A percentile compares a stretch with the other conserved stretches of the same genome.
Conservation (phyloP, 2,888 invertebrate genomes). For the Branchipolynoe longqiensis region DNA sequence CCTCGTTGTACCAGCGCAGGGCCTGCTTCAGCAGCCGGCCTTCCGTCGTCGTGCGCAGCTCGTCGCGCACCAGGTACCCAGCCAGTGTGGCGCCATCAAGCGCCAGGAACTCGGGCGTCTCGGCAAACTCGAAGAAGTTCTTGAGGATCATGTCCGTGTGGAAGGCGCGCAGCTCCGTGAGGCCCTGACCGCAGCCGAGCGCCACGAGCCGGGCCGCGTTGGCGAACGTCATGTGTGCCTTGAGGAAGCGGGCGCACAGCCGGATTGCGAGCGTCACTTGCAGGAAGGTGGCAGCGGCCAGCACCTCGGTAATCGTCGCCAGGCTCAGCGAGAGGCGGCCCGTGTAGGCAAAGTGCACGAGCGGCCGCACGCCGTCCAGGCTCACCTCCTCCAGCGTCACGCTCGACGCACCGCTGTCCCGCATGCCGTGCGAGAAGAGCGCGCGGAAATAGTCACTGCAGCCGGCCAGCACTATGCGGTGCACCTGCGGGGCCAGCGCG, state of each 20-base stretch:
- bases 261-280: constrained; percentile 63
- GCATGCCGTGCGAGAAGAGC: constrained; percentile 64
- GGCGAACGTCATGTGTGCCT: constrained; percentile 63
- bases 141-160: constrained; percentile 58
- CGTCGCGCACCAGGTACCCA: constrained; percentile 61
- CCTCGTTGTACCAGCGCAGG: constrained; percentile 62
- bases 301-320: constrained; percentile 48
- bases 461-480: constrained; percentile 61
- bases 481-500: constrained; percentile 63
- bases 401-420: constrained; percentile 45
- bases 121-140: constrained; percentile 61
- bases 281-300: constrained; percentile 63
- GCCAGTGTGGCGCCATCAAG: constrained; percentile 59
- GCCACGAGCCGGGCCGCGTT: constrained; percentile 59
- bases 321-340: constrained; percentile 59
- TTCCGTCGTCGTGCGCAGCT: constrained; percentile 58
- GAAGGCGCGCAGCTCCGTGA: constrained; percentile 47
- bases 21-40: constrained; percentile 60
- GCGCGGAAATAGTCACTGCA: constrained; percentile 66
- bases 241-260: constrained; percentile 54
- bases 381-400: constrained; percentile 55
- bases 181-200: constrained; percentile 60
- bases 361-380: constrained; percentile 44
- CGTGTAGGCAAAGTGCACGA: constrained; percentile 64
- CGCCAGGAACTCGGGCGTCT: constrained; percentile 59